A percentile compares a stretch with the other conserved stretches of the same genome.
phyloP scores from a whole-genome alignment of 2,888 invertebrate species.

The Theretra japonica region DNA sequence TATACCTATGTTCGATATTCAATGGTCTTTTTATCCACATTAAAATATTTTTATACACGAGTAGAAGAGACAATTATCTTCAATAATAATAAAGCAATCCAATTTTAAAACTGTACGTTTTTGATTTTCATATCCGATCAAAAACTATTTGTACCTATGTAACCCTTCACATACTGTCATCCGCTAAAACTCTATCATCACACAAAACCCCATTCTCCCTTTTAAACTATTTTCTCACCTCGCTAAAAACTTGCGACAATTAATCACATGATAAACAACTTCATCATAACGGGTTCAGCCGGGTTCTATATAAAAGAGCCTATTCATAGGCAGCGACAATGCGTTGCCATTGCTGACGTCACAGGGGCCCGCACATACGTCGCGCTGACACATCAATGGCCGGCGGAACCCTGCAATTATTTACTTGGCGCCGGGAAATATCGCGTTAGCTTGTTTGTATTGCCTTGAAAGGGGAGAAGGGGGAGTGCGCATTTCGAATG shows the following conservation, averaged over 20 bases:
- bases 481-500: neutral
- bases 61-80: too few relatives aligned
- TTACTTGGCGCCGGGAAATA: conserved; percentile 46
- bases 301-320: conserved; percentile 13
- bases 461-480: neutral
- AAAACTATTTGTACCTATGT: neutral
- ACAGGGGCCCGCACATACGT: conserved; percentile 53
- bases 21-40: too few relatives aligned
- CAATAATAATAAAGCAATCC: too few relatives aligned
- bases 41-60: too few relatives aligned
- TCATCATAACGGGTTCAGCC: conserved; percentile 14
- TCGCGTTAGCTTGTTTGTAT: conserved; percentile 22
- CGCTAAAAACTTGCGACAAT: neutral
- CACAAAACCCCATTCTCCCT: neutral
- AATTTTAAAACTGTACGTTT: too few relatives aligned
- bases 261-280: conserved; percentile 18
- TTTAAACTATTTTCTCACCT: neutral
- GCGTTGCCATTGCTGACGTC: neutral
- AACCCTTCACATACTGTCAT: neutral
- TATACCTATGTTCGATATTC: too few relatives aligned
- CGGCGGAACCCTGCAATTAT: conserved; percentile 53
- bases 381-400: conserved; percentile 65
- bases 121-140: too few relatives aligned
- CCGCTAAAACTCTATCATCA: neutral
- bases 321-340: conserved; percentile 7